phyloP scores from a whole-genome alignment of 2,797 vertebrate species.

The Sternarchorhynchus goeldii region DNA sequence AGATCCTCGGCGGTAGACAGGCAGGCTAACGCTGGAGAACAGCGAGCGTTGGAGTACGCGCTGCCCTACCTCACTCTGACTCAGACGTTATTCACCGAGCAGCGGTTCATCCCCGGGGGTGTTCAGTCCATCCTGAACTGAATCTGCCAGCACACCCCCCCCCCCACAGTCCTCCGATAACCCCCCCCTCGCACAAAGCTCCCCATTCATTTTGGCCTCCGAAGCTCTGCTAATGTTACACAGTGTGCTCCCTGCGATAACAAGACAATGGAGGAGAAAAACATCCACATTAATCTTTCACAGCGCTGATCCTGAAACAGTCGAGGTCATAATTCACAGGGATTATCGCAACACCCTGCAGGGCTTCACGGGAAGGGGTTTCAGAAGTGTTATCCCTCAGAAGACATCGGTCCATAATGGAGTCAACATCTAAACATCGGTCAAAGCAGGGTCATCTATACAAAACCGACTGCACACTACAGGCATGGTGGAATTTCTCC shows the following conservation, averaged over 20 bases:
- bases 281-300: constrained; percentile 64
- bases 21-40: constrained; percentile 8
- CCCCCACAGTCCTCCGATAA: constrained; percentile 10
- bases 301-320: constrained; percentile 48
- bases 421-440: neutral
- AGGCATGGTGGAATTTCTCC: neutral
- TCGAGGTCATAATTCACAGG: constrained; percentile 58
- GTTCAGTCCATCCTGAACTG: constrained; percentile 37
- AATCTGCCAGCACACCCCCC: constrained; percentile 52
- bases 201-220: constrained; percentile 68
- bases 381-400: constrained; percentile 16
- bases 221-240: constrained; percentile 63
- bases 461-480: neutral
- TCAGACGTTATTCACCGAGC: constrained; percentile 21
- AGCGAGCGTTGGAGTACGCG: neutral
- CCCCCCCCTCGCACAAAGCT: constrained; percentile 66
- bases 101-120: constrained; percentile 11
- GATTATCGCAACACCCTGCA: constrained; percentile 59
- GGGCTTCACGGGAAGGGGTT: constrained; percentile 28
- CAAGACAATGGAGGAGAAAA: constrained; percentile 59
- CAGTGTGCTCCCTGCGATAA: constrained; percentile 58
- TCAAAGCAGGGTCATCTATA: constrained; percentile 16
- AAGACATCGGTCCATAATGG: neutral
- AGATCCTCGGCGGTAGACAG: neutral
- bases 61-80: constrained; percentile 6